Percentiles rank a stretch among this genome's conserved stretches.
phyloP scores from a whole-genome alignment of 92 coral and sea anemone genomes.

The Porites lobata region DNA sequence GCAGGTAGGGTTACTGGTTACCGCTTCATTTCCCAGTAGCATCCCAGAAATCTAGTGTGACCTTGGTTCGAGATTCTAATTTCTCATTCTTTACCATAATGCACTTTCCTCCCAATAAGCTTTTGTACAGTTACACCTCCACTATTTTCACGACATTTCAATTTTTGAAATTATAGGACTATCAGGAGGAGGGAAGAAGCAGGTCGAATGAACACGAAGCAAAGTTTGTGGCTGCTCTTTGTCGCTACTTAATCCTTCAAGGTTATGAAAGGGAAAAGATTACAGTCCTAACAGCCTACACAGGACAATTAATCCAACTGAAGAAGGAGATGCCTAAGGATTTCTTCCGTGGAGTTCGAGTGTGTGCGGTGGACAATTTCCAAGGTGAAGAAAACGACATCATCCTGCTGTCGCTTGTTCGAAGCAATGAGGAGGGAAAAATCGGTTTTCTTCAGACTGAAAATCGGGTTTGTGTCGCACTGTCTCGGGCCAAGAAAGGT shows the following conservation, averaged over 20 bases:
- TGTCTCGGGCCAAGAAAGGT: constrained; percentile 95
- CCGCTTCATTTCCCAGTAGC: no score
- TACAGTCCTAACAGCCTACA: constrained; percentile 90
- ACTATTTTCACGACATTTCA: no score
- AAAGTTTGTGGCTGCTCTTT: constrained; percentile 84
- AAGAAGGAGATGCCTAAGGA: constrained; percentile 76
- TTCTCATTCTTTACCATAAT: background rate
- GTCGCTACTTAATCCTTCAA: constrained; percentile 89
- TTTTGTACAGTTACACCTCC: background rate
- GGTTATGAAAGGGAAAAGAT: constrained; percentile 81
- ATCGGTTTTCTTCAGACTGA: constrained; percentile 89
- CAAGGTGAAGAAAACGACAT: constrained; percentile 98
- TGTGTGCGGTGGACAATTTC: constrained; percentile 95
- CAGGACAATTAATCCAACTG: constrained; percentile 84
- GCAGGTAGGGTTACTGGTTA: no score
- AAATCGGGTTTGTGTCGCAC: constrained; percentile 95
- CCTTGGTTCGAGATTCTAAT: no score
- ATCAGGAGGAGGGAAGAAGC: constrained; percentile 84
- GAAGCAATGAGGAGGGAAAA: constrained; percentile 90
- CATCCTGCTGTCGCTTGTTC: constrained; percentile 90
- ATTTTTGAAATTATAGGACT: constrained; percentile 54
- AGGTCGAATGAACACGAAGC: constrained; percentile 93
- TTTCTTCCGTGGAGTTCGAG: constrained; percentile 79
- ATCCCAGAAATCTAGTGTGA: no score
- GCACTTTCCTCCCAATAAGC: background rate